Evolutionary conservation across 2,888 invertebrate species (phyloP).

Genomic region (Cephus rjabovi): DNA sequence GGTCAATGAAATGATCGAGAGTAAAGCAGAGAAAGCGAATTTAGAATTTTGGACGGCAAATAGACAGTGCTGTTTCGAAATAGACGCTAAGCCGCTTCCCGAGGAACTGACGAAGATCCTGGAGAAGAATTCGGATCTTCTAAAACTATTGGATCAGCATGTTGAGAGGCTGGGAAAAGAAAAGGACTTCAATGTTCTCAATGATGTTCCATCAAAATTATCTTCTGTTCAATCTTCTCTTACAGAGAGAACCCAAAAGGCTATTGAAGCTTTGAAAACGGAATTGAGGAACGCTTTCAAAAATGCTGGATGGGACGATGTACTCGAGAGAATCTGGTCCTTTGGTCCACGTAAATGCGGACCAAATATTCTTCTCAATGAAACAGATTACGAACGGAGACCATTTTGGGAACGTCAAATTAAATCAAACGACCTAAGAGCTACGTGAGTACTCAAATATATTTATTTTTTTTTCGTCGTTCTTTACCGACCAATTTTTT

Average conservation of each 20-base stretch:
- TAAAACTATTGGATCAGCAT: conserved; percentile 73
- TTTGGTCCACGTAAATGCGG: conserved; percentile 92
- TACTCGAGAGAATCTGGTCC: conserved; percentile 84
- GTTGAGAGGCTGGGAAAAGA: conserved; percentile 57
- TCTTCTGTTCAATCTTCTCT: conserved; percentile 27
- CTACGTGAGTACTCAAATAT: conserved; percentile 40
- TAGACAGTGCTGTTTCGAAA: conserved; percentile 77
- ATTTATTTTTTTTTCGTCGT: too few relatives aligned
- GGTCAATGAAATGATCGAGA: conserved; percentile 86
- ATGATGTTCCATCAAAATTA: conserved; percentile 45
- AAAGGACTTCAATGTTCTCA: conserved; percentile 20
- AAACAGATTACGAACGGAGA: conserved; percentile 76
- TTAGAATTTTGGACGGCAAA: conserved; percentile 73
- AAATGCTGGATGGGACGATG: conserved; percentile 68
- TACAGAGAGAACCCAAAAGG: conserved; percentile 51
- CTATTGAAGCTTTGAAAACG: conserved; percentile 66
- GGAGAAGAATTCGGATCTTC: conserved; percentile 77
- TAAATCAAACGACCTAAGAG: conserved; percentile 42
- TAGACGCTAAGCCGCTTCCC: conserved; percentile 85
- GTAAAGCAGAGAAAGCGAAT: conserved; percentile 68
- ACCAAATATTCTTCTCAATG: conserved; percentile 89
- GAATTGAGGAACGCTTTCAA: conserved; percentile 74
- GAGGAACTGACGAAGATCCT: conserved; percentile 76
- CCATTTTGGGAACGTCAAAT: conserved; percentile 68
- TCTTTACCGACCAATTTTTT: not conserved